Evolutionary conservation across 2,888 invertebrate genomes (phyloP), one percentile per base, ranked within the genome.

Genomic region (Microctonus hyperodae): DNA sequence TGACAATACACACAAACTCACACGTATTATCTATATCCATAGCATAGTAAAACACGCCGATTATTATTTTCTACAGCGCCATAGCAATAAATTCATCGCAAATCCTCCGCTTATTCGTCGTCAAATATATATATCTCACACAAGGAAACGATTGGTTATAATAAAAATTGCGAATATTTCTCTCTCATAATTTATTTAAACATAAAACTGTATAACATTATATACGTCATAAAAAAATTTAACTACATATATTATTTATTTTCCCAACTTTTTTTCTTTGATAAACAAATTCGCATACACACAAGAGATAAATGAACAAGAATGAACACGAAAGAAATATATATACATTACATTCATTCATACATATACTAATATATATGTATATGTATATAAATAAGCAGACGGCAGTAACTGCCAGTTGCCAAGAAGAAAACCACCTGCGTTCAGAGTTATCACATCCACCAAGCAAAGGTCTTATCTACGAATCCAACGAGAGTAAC

Each of bases 391-490:
- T 23, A 50, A 31, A 22, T 22, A 33, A 57, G 23, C 37, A 44
- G 44, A 35, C 67, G 67, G 72, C 70, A 74, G 72, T 75, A 74
- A 75, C 67, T 70, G 71, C 67, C 70, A 69, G 20, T 50, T 51
- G 61, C 59, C 61, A 40, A 66, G 70, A 70, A 70, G 72, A 70
- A 69, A 71, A 72, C 75, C 79, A 78, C 78, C 78, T 78, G 78
- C 68, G 76, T 72, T 72, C 75, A 75, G 68, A 78, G 78, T 78
- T 79, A 78, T 79, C 76, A 76, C 75, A 73, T 70, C 65, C 57
- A 60, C 67, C 69, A 64, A 51, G 64, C 69, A 67, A 68, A 72
- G 71, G 74, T 73, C 74, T 73, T 73, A 74, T 74, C 73, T 71
- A 64, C 66, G 72, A 71, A 74, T 73, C 74, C 72, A 70, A 70